phyloP scores from a whole-genome alignment of 2,888 invertebrate genomes.

The Chrysopilus asiliformis region DNA sequence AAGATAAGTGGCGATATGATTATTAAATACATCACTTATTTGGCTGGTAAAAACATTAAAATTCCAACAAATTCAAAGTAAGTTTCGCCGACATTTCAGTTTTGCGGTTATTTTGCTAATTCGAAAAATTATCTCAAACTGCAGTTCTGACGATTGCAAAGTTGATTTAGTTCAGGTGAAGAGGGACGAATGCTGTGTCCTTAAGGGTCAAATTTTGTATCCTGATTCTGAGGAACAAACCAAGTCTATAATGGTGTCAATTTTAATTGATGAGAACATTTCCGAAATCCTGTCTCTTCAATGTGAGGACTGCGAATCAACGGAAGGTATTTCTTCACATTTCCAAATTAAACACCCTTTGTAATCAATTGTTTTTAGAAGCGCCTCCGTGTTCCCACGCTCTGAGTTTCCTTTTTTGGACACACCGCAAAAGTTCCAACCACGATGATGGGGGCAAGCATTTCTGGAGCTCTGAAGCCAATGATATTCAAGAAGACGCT shows the following conservation, averaged over 20 bases:
- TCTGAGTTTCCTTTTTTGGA: constrained; percentile 29
- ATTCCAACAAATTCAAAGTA: constrained; percentile 5
- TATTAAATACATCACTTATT: constrained; percentile 24
- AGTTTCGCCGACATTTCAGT: neutral
- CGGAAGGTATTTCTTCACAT: constrained; percentile 2
- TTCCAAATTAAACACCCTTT: no score
- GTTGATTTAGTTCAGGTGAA: constrained; percentile 31
- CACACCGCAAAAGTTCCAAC: constrained; percentile 24
- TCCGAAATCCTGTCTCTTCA: constrained; percentile 20
- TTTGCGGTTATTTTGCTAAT: neutral
- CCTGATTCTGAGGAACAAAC: constrained; percentile 13
- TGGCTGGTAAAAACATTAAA: constrained; percentile 12
- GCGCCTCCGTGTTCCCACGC: constrained; percentile 23
- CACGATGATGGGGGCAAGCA: constrained; percentile 20
- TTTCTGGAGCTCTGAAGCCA: constrained; percentile 29
- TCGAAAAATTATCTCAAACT: neutral
- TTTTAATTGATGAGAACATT: constrained; percentile 22
- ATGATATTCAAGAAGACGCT: constrained; percentile 18
- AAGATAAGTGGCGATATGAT: constrained; percentile 25
- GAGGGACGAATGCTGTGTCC: constrained; percentile 19
- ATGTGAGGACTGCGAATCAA: constrained; percentile 21
- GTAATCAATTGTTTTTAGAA: neutral
- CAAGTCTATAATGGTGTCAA: constrained; percentile 21
- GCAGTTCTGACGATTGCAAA: constrained; percentile 20
- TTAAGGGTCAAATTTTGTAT: constrained; percentile 26